Evolutionary conservation across 2,888 invertebrate species (phyloP).

Genomic region (Andricus quercusramuli): DNA sequence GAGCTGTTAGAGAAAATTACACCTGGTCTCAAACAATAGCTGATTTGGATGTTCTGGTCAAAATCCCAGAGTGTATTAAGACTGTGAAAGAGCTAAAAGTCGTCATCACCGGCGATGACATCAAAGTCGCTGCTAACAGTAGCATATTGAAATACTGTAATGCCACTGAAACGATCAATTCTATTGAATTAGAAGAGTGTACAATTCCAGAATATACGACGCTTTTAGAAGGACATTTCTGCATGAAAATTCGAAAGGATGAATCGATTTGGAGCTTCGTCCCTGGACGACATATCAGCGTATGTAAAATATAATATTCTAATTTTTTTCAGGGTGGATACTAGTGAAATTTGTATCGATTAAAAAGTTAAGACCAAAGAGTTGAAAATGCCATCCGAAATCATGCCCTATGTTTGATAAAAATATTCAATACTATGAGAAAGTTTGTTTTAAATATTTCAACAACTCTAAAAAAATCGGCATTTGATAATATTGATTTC

Average conservation of each 20-base stretch:
- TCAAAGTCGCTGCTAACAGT: slow-evolving; percentile 70
- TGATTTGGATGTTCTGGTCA: slow-evolving; percentile 86
- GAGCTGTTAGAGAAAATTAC: slow-evolving; percentile 87
- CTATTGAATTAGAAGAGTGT: slow-evolving; percentile 43
- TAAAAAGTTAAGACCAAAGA: background rate
- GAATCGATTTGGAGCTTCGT: slow-evolving; percentile 89
- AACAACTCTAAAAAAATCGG: too few relatives aligned
- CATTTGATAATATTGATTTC: too few relatives aligned
- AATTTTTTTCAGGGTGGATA: background rate
- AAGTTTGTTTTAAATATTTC: too few relatives aligned
- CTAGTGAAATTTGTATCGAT: background rate
- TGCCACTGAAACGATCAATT: slow-evolving; percentile 20
- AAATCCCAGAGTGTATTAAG: slow-evolving; percentile 82
- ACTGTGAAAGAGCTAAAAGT: slow-evolving; percentile 86
- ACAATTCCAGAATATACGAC: slow-evolving; percentile 75
- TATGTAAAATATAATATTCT: slow-evolving; percentile 79
- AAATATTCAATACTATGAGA: too few relatives aligned
- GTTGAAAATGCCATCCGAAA: background rate
- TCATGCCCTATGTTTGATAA: too few relatives aligned
- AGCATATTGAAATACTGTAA: slow-evolving; percentile 44
- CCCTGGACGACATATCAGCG: slow-evolving; percentile 82
- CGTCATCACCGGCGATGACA: slow-evolving; percentile 80
- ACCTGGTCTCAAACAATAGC: slow-evolving; percentile 92
- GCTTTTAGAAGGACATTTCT: slow-evolving; percentile 84
- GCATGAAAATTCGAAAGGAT: slow-evolving; percentile 84